Evolutionary conservation across 92 coral and sea anemone species (phyloP).

Genomic region (Zoanthus gigantus): DNA sequence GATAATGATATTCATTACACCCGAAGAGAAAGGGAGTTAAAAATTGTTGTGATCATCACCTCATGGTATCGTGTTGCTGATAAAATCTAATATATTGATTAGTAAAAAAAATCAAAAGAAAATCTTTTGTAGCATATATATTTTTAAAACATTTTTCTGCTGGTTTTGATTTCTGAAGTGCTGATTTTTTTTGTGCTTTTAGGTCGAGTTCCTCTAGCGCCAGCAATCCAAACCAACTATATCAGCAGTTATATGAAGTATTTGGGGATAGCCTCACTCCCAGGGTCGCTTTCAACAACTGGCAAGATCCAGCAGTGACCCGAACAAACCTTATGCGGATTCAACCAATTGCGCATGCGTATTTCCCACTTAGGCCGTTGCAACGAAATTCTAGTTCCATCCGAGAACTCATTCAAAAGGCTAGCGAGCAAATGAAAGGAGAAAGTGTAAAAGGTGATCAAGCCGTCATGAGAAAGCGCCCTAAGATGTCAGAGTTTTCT

Average conservation of each 20-base stretch:
- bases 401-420: constrained; percentile 69
- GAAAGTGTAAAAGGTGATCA: neutral
- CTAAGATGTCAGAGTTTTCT: constrained; percentile 43
- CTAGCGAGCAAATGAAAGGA: constrained; percentile 48
- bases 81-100: no score
- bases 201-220: constrained; percentile 79
- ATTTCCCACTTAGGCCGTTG: constrained; percentile 85
- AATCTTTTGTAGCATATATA: neutral
- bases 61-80: no score
- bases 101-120: no score
- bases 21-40: no score
- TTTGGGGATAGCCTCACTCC: constrained; percentile 90
- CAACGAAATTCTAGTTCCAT: constrained; percentile 73
- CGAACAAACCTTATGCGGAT: constrained; percentile 78
- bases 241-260: constrained; percentile 82
- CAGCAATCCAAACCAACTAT: constrained; percentile 71
- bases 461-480: constrained; percentile 47
- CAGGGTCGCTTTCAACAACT: constrained; percentile 83
- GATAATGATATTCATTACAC: no score
- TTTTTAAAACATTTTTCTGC: neutral
- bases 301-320: constrained; percentile 88
- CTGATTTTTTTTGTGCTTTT: constrained; percentile 1
- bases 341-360: constrained; percentile 91
- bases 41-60: no score
- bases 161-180: neutral